Evolutionary conservation across 1,140 invertebrate genomes (phyloP).

Genomic region (Melipona quadrifasciata): DNA sequence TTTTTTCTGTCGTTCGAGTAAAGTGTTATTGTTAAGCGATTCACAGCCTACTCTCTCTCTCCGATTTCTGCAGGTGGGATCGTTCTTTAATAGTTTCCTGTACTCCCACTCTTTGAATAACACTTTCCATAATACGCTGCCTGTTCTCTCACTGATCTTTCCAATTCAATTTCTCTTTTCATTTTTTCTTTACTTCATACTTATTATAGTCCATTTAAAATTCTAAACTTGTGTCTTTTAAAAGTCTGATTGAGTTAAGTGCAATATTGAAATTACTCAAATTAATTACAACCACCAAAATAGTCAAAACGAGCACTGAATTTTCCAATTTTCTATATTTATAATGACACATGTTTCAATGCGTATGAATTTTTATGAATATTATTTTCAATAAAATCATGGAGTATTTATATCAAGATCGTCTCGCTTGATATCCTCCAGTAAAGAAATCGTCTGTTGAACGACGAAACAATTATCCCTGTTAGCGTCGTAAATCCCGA

Average conservation of each 20-base stretch:
- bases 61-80: neutral
- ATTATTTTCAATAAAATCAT: too few species aligned
- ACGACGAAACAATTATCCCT: too few species aligned
- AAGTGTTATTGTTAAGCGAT: neutral
- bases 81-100: neutral
- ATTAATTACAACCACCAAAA: too few species aligned
- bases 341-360: too few species aligned
- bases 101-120: neutral
- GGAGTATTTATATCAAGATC: too few species aligned
- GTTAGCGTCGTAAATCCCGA: neutral
- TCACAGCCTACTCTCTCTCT: neutral
- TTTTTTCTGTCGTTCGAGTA: too few species aligned
- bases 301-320: too few species aligned
- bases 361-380: too few species aligned
- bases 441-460: neutral
- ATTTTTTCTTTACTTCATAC: neutral
- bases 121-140: neutral
- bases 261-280: neutral
- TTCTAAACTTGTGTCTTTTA: neutral
- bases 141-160: neutral
- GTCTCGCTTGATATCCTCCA: neutral
- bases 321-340: too few species aligned
- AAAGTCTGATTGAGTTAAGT: too few species aligned
- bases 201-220: neutral
- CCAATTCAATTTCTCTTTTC: neutral